These are phyloP conservation scores for Remorina albescens DNA, from an alignment of 2,797 vertebrate species.

Conservation along the genomic window DNA sequence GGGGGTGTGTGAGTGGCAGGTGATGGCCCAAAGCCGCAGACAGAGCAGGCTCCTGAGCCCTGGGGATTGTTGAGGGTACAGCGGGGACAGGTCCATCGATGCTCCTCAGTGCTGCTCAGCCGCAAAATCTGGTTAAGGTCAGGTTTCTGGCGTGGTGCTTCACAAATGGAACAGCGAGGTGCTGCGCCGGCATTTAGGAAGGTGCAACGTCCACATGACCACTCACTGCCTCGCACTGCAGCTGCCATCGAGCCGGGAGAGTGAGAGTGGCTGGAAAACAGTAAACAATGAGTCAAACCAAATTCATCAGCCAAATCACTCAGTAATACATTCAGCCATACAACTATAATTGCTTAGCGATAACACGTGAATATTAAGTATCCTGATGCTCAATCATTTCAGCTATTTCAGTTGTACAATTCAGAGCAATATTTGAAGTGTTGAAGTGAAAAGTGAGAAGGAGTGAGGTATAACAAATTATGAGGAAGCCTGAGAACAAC, in stretches of 20 bases:
- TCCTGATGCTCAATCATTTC: not conserved
- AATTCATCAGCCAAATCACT: slow-evolving; percentile 8
- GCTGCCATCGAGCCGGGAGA: slow-evolving; percentile 94
- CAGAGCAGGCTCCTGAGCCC: slow-evolving; percentile 90
- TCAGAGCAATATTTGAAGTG: slow-evolving; percentile 15
- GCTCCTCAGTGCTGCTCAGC: slow-evolving; percentile 92
- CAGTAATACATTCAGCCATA: slow-evolving; percentile 7
- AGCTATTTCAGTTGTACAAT: slow-evolving; percentile 17
- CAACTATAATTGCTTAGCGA: slow-evolving; percentile 9
- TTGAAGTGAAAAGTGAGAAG: slow-evolving; percentile 13
- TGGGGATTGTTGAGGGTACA: slow-evolving; percentile 95
- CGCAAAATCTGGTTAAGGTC: slow-evolving; percentile 97
- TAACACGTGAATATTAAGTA: slow-evolving; percentile 24
- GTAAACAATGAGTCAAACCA: slow-evolving; percentile 51
- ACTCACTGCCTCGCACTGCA: slow-evolving; percentile 86
- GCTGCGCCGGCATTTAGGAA: slow-evolving; percentile 92
- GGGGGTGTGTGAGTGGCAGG: slow-evolving; percentile 79
- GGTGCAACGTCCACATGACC: slow-evolving; percentile 98
- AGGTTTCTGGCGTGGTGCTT: slow-evolving; percentile 95
- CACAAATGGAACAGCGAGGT: slow-evolving; percentile 96
- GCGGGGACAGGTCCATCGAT: slow-evolving; percentile 93
- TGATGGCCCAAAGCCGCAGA: slow-evolving; percentile 90
- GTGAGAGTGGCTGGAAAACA: slow-evolving; percentile 90
- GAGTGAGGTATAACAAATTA: slow-evolving; percentile 2
- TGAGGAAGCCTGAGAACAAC: slow-evolving; percentile 19